Evolutionary conservation across 2,797 vertebrate species (phyloP).

Genomic region (Pseudochirops cupreus): DNA sequence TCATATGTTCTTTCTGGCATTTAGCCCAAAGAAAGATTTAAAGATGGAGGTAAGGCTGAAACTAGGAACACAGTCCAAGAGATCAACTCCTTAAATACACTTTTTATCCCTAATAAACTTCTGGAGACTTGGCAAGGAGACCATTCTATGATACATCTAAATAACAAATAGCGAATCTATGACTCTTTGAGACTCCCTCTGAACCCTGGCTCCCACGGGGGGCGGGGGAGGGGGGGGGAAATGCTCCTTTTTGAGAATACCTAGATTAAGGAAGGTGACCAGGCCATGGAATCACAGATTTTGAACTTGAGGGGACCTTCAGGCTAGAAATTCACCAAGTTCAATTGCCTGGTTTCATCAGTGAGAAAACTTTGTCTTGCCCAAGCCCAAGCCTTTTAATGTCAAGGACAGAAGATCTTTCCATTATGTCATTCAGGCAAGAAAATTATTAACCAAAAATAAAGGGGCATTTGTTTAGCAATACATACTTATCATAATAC

Average conservation of each 20-base stretch:
- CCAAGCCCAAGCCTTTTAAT: neutral
- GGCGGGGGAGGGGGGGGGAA: neutral
- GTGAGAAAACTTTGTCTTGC: neutral
- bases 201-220: slow-evolving; percentile 25
- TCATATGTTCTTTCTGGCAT: slow-evolving; percentile 27
- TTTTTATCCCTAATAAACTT: slow-evolving; percentile 36
- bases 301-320: neutral
- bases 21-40: slow-evolving; percentile 48
- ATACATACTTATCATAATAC: neutral
- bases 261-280: neutral
- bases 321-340: neutral
- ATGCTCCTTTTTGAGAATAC: slow-evolving; percentile 34
- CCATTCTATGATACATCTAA: slow-evolving; percentile 5
- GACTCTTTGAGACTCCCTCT: slow-evolving; percentile 46
- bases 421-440: neutral
- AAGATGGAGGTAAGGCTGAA: slow-evolving; percentile 42
- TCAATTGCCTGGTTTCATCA: neutral
- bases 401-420: neutral
- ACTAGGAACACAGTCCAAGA: slow-evolving; percentile 43
- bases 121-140: slow-evolving; percentile 16
- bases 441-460: neutral
- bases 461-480: neutral
- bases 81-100: slow-evolving; percentile 42
- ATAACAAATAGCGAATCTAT: slow-evolving; percentile 20
- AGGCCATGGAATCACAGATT: neutral